These are phyloP conservation scores for Sternotherus odoratus DNA, from an alignment of 2,797 vertebrate genomes.

Conservation along the genomic window DNA sequence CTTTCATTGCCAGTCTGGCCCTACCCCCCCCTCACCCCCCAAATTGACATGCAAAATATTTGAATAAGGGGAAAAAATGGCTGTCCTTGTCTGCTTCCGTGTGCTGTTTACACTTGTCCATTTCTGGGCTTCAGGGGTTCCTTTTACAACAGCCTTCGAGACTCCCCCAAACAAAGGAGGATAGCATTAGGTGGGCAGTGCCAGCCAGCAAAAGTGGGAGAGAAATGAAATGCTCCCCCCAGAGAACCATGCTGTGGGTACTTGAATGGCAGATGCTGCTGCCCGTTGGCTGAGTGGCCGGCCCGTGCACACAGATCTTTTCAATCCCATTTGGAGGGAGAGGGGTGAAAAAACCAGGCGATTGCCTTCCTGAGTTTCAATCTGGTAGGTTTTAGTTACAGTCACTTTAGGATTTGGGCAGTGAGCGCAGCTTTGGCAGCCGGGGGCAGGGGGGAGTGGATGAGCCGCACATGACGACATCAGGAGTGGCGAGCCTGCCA, in stretches of 20 bases:
- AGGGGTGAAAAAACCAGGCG: background rate
- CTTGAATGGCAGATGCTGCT: slow-evolving; percentile 59
- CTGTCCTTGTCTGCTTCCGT: background rate
- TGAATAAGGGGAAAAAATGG: background rate
- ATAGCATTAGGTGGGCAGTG: background rate
- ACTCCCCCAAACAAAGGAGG: background rate
- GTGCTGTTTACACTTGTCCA: background rate
- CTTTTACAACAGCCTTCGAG: no score
- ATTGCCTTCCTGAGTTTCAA: slow-evolving; percentile 35
- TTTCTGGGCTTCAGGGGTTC: background rate
- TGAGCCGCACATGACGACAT: background rate
- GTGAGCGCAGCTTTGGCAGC: slow-evolving; percentile 53
- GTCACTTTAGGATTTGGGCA: slow-evolving; percentile 63
- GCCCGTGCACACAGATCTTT: slow-evolving; percentile 53
- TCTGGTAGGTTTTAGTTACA: slow-evolving; percentile 70
- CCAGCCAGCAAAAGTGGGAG: slow-evolving; percentile 54
- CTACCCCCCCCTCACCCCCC: no score
- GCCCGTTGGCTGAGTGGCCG: slow-evolving; percentile 55
- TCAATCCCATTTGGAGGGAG: slow-evolving; percentile 54
- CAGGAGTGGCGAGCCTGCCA: slow-evolving; percentile 29
- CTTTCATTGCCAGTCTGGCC: background rate
- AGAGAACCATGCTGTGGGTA: slow-evolving; percentile 53
- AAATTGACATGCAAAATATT: no score
- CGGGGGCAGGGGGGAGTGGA: background rate
- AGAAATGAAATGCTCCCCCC: slow-evolving; percentile 12